Evolutionary conservation across 2,113 vertebrate species (phyloP).

Genomic region (Notarius lentiginosus): DNA sequence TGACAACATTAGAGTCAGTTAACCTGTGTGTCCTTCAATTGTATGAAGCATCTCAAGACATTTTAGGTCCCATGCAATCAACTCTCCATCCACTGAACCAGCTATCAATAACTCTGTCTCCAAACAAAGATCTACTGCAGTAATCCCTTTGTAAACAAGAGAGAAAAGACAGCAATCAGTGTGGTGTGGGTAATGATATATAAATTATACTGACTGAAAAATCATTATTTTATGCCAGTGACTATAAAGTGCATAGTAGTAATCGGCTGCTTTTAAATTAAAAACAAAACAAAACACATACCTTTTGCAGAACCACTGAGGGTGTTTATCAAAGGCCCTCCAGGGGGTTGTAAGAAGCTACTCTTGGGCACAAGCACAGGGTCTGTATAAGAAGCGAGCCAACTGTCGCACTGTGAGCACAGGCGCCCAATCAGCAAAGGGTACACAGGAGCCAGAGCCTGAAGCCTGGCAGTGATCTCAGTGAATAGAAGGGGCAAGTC

Average conservation of each 20-base stretch:
- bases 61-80: conserved; percentile 71
- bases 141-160: conserved; percentile 62
- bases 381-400: conserved; percentile 66
- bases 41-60: conserved; percentile 66
- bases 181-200: not conserved
- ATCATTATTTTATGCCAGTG: not conserved
- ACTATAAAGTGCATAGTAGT: not conserved
- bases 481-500: conserved; percentile 70
- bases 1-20: not conserved
- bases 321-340: conserved; percentile 65
- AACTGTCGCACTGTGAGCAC: conserved; percentile 73
- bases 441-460: conserved; percentile 59
- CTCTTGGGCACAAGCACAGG: conserved; percentile 71
- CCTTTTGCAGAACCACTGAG: conserved; percentile 73
- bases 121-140: conserved; percentile 68
- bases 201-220: not conserved
- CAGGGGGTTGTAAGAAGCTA: conserved; percentile 78
- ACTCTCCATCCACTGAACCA: conserved; percentile 70
- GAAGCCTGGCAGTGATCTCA: conserved; percentile 75
- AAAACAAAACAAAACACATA: not conserved
- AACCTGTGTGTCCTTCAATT: conserved; percentile 73
- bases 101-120: conserved; percentile 68
- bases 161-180: not conserved
- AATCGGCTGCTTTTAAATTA: not conserved
- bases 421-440: conserved; percentile 69